Evolutionary conservation across 2,113 vertebrate species (phyloP), one percentile per base, ranked within the genome.

Genomic region (Aspidoscelis tigris): DNA sequence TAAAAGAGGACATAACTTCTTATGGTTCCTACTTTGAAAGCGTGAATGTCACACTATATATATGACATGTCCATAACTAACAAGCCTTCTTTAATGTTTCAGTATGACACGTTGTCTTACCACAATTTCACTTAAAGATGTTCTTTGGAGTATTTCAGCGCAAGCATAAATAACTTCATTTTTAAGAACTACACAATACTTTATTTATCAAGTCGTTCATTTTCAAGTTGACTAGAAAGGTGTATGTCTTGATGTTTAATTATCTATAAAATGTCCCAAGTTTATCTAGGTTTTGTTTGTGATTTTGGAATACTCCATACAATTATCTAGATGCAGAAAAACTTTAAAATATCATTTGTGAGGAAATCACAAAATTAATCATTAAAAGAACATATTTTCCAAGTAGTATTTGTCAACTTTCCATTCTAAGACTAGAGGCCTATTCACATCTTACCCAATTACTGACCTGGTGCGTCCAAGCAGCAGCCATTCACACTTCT

Each of bases 51-150:
- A 82, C 73, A 11, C 83, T 14, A 50, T 86, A 53, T 84, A 79
- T 75, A 66, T 72, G 43, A 26, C 76, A 69, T 72, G 7, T 11
- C 26, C 44, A 55, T 88, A 85, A n/a, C 69, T n/a, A 3, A 43
- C 44, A 44, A 58, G 80, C 26, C 7, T 78, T 89, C 68, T 88
- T 84, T 85, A 84, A 74, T 78, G 9, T 81, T 89, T 88, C 65
- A 76, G 10, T 74, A 50, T 74, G 65, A 84, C 69, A 68, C 7
- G 16, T 74, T 39, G 4, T 16, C 26, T 80, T 39, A 85, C 69
- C n/a, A 66, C 47, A 43, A 0, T 75, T 80, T 80, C 9, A 66
- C 20, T 44, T 89, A 58, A 79, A 81, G 33, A 61, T 71, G 22
- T 86, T 69, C 4, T 83, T 80, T 65, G 74, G 44, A 7, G 47